Evolutionary conservation across 2,113 vertebrate genomes (phyloP).

Genomic region (Sprattus sprattus): DNA sequence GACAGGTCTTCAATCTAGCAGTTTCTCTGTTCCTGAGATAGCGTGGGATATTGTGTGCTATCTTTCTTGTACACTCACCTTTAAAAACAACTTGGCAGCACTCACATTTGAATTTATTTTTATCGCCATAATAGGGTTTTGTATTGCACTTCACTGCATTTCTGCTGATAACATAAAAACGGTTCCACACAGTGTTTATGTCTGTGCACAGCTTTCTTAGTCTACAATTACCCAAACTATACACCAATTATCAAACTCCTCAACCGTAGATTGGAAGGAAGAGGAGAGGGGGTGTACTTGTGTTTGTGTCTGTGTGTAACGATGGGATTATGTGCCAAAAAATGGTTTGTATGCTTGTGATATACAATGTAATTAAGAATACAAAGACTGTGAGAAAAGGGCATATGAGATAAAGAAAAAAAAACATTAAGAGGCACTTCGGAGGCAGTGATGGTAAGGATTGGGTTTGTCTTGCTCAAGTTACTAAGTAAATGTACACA

Average conservation of each 20-base stretch:
- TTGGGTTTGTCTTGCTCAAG: too few relatives aligned
- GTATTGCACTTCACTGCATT: not conserved
- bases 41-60: not conserved
- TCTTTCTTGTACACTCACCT: not conserved
- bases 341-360: not conserved
- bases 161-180: not conserved
- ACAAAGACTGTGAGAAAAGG: not conserved
- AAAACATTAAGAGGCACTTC: not conserved
- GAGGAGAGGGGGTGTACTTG: not conserved
- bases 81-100: not conserved
- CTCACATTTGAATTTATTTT: not conserved
- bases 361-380: not conserved
- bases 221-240: not conserved
- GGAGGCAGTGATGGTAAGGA: not conserved
- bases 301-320: not conserved
- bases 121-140: not conserved
- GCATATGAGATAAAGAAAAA: not conserved
- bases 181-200: not conserved
- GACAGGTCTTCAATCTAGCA: not conserved
- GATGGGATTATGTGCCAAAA: too few relatives aligned
- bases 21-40: not conserved
- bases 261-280: not conserved
- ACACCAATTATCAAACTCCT: not conserved
- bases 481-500: too few relatives aligned
- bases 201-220: not conserved